Base-by-base conservation (phyloP, 2,888 invertebrate species). In the Torymus aiolomorphi region DNA sequence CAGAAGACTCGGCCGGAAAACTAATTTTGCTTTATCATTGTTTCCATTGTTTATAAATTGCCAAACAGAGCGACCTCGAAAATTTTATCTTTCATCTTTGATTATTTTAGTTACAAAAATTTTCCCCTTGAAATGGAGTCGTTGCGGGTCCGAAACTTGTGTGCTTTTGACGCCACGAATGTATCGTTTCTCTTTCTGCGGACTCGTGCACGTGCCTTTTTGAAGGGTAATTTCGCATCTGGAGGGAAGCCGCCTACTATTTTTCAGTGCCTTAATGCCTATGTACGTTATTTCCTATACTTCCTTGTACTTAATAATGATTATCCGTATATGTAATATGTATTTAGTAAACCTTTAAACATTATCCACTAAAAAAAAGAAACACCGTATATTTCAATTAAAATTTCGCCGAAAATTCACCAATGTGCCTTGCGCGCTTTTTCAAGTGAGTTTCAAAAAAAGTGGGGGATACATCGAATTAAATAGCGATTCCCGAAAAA, bases 271-370 rank as follows among this genome's bases (percentile, higher is more conserved):
- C 87, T 88, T 88, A 87, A 87, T 84, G 87, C 84, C 88, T 88
- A 88, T 87, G 83, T 85, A 87, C 82, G 82, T 88, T 88, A 87
- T 85, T 88, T 87, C 87, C 87, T 89, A 90, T 89, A 86, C 83
- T 86, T 82, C 86, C 85, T 87, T 89, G 89, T 89, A 90, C 89
- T 88, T 90, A 90, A 89, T 88, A 86, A 89, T 88, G 88, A 89
- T 89, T 90, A 90, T 88, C 87, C 88, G 86, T 89, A 89, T 86
- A 88, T 86, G 86, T 86, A 86, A 81, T 86, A 85, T 84, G 86
- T 88, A 89, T 87, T 88, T 87, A 88, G 86, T 88, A 88, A 87
- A 88, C 84, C 85, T 88, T 88, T 88, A 89, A 89, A 89, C 87
- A 88, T 89, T 90, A 90, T 86, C 86, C 85, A 86, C 89, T 89